Percentiles rank a stretch among this genome's conserved stretches.
These are phyloP conservation scores for Macroramphosus scolopax DNA, from an alignment of 2,797 vertebrate genomes.

Conservation along the genomic window DNA sequence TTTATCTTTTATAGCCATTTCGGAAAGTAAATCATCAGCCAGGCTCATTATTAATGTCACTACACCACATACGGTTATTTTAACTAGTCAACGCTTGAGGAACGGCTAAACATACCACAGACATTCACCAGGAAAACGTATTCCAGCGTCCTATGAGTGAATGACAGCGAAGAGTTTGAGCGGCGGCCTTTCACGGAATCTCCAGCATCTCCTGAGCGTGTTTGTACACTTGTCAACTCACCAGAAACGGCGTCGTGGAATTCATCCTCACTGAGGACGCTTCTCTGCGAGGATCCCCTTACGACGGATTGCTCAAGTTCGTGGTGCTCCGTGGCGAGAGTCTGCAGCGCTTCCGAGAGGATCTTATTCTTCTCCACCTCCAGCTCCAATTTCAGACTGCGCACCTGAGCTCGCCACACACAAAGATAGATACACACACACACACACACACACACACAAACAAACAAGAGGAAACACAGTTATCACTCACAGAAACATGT, in stretches of 20 bases:
- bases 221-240: slow-evolving; percentile 67
- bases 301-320: slow-evolving; percentile 93
- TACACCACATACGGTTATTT: slow-evolving; percentile 26
- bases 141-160: slow-evolving; percentile 52
- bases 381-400: slow-evolving; percentile 92
- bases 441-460: slow-evolving; percentile 24
- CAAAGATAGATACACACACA: slow-evolving; percentile 17
- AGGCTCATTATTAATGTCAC: slow-evolving; percentile 1
- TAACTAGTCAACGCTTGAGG: slow-evolving; percentile 20
- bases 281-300: slow-evolving; percentile 84
- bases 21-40: background rate
- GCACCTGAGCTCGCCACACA: slow-evolving; percentile 80
- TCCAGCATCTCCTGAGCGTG: slow-evolving; percentile 11
- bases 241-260: slow-evolving; percentile 96
- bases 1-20: background rate
- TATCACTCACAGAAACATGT: slow-evolving; percentile 33
- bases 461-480: slow-evolving; percentile 15
- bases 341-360: slow-evolving; percentile 93
- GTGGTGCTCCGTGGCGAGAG: slow-evolving; percentile 92
- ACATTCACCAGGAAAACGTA: slow-evolving; percentile 41
- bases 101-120: slow-evolving; percentile 44
- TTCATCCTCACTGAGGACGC: slow-evolving; percentile 90
- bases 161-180: slow-evolving; percentile 43
- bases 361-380: slow-evolving; percentile 97
- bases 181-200: slow-evolving; percentile 30